Percentiles rank a stretch among this genome's conserved stretches.
Evolutionary conservation across 2,888 invertebrate species (phyloP).

Genomic region (Microdon myrmicae): DNA sequence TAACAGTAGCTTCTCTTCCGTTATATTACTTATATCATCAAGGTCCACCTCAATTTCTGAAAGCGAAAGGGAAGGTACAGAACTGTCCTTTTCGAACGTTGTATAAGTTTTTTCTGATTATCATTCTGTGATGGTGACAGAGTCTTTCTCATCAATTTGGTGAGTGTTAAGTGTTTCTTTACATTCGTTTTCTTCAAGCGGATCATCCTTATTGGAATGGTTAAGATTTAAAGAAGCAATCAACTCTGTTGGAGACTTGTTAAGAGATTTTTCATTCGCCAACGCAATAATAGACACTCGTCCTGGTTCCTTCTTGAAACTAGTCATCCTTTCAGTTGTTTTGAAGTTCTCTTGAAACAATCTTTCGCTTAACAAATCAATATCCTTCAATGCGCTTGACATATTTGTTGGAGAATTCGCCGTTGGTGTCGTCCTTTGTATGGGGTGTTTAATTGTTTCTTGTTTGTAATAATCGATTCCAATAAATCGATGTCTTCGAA

Average conservation of each 20-base stretch:
- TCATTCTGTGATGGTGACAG: constrained; percentile 12
- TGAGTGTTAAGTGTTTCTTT: constrained; percentile 25
- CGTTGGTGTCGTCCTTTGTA: too few species aligned
- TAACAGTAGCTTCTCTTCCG: constrained; percentile 75
- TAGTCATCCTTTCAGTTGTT: constrained; percentile 63
- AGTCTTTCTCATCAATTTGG: constrained; percentile 28
- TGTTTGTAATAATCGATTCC: constrained; percentile 57
- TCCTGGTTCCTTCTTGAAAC: constrained; percentile 68
- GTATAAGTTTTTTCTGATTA: constrained; percentile 13
- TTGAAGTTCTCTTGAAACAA: constrained; percentile 79
- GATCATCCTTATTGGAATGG: constrained; percentile 1
- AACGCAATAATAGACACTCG: constrained; percentile 62
- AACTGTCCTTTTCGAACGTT: not conserved
- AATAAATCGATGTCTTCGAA: constrained; percentile 54
- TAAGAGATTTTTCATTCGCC: constrained; percentile 55
- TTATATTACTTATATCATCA: constrained; percentile 80
- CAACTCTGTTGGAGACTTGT: not conserved
- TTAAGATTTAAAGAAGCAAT: not conserved
- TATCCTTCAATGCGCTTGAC: constrained; percentile 56
- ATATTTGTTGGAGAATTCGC: constrained; percentile 38
- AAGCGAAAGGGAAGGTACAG: constrained; percentile 60
- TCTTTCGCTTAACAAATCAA: constrained; percentile 82
- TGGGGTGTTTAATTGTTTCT: too few species aligned
- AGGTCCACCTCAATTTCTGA: constrained; percentile 77
- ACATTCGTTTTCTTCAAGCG: constrained; percentile 18